Evolutionary conservation across 2,888 invertebrate species (phyloP).

Genomic region (Tenthredo amoena): DNA sequence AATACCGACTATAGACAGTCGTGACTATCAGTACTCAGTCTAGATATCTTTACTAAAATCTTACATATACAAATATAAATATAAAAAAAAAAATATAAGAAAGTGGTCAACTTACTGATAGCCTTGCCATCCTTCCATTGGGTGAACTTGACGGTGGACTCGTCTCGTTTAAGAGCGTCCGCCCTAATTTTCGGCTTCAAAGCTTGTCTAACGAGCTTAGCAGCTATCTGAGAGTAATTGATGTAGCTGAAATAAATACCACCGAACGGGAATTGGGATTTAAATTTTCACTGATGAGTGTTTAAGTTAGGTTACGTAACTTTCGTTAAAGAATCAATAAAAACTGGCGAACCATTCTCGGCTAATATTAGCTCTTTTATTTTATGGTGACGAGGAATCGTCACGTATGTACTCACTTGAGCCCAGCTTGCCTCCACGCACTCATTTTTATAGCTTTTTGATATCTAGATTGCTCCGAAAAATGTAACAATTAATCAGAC

Average conservation of each 20-base stretch:
- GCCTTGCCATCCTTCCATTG: conserved; percentile 95
- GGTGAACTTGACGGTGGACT: conserved; percentile 88
- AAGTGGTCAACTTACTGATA: conserved; percentile 84
- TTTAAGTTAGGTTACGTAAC: conserved; percentile 56
- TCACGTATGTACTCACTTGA: conserved; percentile 84
- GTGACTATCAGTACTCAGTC: neutral
- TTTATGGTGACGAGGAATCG: neutral
- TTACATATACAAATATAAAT: neutral
- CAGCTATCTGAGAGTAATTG: conserved; percentile 97
- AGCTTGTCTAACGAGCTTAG: conserved; percentile 88
- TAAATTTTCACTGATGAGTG: neutral
- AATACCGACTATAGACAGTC: neutral
- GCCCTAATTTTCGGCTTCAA: conserved; percentile 87
- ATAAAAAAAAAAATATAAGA: conserved; percentile 26
- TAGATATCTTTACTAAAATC: neutral
- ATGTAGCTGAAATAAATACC: conserved; percentile 87
- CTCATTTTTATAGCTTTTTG: conserved; percentile 81
- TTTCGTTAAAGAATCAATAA: conserved; percentile 12
- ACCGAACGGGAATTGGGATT: conserved; percentile 4
- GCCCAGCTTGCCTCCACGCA: conserved; percentile 91
- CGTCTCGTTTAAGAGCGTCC: conserved; percentile 89
- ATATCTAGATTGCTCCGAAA: conserved; percentile 31
- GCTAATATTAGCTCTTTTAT: conserved; percentile 26
- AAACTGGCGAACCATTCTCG: conserved; percentile 30
- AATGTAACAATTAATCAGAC: neutral